Conservation (phyloP, 2,113 vertebrate species). For the Sialia sialis region DNA sequence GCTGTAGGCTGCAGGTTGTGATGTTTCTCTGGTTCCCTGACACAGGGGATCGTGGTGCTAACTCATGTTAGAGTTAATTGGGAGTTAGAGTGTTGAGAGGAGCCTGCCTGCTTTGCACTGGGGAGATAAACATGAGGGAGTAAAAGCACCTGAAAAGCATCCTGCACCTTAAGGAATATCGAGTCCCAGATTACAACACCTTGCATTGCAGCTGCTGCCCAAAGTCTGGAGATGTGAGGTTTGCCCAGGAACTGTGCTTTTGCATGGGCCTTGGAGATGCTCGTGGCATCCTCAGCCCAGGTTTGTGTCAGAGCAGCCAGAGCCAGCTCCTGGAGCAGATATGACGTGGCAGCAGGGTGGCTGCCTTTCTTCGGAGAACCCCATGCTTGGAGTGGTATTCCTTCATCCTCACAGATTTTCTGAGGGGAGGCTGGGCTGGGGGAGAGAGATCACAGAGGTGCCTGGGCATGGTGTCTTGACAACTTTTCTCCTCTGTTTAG, state of each 20-base stretch:
- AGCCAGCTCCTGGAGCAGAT: neutral
- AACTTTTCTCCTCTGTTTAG: neutral
- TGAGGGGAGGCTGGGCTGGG: neutral
- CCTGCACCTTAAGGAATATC: rapidly evolving
- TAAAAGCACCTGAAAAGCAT: neutral
- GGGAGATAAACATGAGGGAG: neutral
- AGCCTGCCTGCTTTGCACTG: neutral
- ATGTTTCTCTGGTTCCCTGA: neutral
- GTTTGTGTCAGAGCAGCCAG: neutral
- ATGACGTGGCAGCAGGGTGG: neutral
- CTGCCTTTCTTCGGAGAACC: neutral
- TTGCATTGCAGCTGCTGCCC: neutral
- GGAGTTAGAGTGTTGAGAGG: neutral
- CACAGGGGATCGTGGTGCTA: neutral
- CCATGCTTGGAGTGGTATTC: rapidly evolving
- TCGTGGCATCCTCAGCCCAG: neutral
- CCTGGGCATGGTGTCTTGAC: neutral
- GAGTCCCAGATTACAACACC: neutral
- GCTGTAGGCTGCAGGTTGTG: neutral
- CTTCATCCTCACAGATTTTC: neutral
- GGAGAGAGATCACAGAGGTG: neutral
- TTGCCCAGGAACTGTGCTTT: neutral
- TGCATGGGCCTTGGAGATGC: neutral
- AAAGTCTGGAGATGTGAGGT: neutral
- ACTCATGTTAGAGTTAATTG: neutral